Evolutionary conservation across 1,140 invertebrate species (phyloP), one percentile per base, ranked within the genome.

Genomic region (Drosophila pectinifera): DNA sequence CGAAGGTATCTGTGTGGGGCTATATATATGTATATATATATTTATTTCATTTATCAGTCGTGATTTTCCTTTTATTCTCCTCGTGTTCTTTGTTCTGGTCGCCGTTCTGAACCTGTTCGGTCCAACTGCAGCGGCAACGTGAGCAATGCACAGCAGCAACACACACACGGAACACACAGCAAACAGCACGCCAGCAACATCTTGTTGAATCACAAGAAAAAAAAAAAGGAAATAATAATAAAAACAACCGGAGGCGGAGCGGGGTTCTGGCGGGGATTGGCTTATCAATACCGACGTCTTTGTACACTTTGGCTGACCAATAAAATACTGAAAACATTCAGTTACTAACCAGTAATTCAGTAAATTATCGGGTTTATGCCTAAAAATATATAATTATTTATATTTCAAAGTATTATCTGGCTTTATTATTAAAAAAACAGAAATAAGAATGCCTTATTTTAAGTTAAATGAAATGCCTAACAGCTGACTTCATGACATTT

Each of bases 191-290:
- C 59, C 80, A 67, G 70, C 78, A 81, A 86, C 84, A 82, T 88
- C 83, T 82, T 88, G 82, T 86, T 88, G 79, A 82, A 86, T 82
- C 84, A 88, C 74, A 61, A 43, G 41, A 7, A 74, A 78, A 83
- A 82, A 67, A 43, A 10, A 67, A 68, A 73, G 67, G 67, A 68
- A 70, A 64, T 48, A 26, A 59, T 63, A 46, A 42, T 46, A 81
- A 68, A 68, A 73, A 79, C 57, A 78, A 58, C 31, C 39, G 38
- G 20, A 22, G 56, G 4, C 0, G 59, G 22, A 28, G 31, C 10
- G 59, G 24, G 53, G 16, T 4, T n/a, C 14, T 22, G 26, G n/a
- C 16, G 6, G 16, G 24, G 28, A 54, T 43, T 31, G 62, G 2
- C 18, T 61, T 26, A 67, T 77, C 51, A 57, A 58, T 39, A 75